Evolutionary conservation across 35 echinoderm and acorn worm species (phyloP).

Genomic region (Apostichopus parvimensis): DNA sequence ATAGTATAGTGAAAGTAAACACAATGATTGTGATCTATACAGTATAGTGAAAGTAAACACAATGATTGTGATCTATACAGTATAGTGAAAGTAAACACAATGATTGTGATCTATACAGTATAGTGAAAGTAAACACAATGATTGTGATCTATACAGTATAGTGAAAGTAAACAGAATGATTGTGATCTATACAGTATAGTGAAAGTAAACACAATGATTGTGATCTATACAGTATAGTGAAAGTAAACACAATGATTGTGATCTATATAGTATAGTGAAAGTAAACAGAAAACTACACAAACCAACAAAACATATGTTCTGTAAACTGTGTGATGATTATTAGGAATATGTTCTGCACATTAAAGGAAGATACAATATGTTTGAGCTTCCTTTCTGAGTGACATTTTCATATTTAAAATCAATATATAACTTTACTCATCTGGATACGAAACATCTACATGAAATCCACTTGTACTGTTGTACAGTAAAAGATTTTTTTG

Average conservation of each 20-base stretch:
- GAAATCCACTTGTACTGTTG: too few relatives aligned
- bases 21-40: background rate
- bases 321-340: background rate
- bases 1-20: background rate
- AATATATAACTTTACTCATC: too few relatives aligned
- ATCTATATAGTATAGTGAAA: background rate
- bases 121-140: background rate
- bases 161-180: constrained; percentile 31
- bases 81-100: background rate
- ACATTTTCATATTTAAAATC: too few relatives aligned
- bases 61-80: background rate
- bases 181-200: background rate
- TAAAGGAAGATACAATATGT: too few relatives aligned
- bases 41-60: background rate
- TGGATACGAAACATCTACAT: too few relatives aligned
- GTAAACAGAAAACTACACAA: background rate
- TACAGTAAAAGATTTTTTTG: too few relatives aligned
- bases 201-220: background rate
- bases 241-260: background rate
- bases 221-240: background rate
- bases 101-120: background rate
- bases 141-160: background rate
- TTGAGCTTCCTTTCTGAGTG: too few relatives aligned
- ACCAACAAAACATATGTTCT: background rate
- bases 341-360: too few relatives aligned